Evolutionary conservation across 2,888 invertebrate species (phyloP).

Genomic region (Chesias legatella): DNA sequence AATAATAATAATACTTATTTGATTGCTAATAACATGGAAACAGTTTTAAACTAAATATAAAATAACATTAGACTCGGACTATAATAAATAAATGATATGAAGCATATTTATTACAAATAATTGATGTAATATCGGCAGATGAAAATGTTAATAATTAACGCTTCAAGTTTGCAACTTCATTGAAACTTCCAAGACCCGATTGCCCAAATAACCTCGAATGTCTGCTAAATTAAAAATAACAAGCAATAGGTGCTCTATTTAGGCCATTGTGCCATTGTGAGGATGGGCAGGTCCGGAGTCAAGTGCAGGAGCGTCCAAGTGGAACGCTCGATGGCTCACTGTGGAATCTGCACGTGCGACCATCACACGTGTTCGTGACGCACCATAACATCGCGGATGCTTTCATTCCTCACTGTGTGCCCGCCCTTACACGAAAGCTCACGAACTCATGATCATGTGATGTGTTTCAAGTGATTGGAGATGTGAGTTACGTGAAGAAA

Average conservation of each 20-base stretch:
- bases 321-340: constrained; percentile 66
- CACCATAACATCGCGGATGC: constrained; percentile 44
- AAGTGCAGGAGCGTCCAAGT: constrained; percentile 72
- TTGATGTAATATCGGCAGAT: too few relatives aligned
- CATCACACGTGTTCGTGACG: constrained; percentile 60
- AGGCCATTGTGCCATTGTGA: constrained; percentile 52
- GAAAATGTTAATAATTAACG: too few relatives aligned
- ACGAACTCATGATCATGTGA: constrained; percentile 27
- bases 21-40: too few relatives aligned
- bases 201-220: constrained; percentile 14
- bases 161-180: too few relatives aligned
- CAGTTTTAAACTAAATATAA: too few relatives aligned
- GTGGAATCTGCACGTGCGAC: constrained; percentile 64
- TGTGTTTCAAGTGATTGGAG: neutral
- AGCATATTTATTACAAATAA: too few relatives aligned
- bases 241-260: constrained; percentile 53
- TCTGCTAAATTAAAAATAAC: constrained; percentile 3
- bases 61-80: too few relatives aligned
- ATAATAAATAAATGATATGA: too few relatives aligned
- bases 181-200: too few relatives aligned
- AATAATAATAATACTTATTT: too few relatives aligned
- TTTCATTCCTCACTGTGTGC: constrained; percentile 33
- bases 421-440: constrained; percentile 31
- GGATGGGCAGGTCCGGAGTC: constrained; percentile 70
- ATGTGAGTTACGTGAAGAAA: constrained; percentile 7